Base-by-base conservation (phyloP, 2,113 vertebrate genomes). In the Murina feae region DNA sequence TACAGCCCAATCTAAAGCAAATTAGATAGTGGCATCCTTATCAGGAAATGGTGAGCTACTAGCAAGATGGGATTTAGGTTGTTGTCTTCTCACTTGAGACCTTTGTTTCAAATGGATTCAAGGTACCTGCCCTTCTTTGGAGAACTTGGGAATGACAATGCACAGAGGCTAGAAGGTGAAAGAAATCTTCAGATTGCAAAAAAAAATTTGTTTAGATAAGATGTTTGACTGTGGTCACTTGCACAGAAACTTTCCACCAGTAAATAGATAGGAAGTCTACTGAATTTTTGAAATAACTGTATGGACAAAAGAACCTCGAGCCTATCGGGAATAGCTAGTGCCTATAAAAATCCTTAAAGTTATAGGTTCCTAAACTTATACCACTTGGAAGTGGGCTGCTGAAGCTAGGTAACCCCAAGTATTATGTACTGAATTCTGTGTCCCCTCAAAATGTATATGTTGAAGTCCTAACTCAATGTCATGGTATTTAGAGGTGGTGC, bases 161-260 rank as follows among this genome's bases (percentile, higher is more conserved):
- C 53, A 55, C 37, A 44, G 35, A 82, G 23, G 4, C 58, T 63
- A 32, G 30, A 30, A 8, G 28, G 32, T 72, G 7, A 91, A 89
- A 66, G 66, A 72, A 78, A 30, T 47, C n/a, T 90, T 71, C 2
- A 66, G 23, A 66, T 21, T 94, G 65, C n/a, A n/a, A n/a, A 78
- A 82, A 95, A 95, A 25, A 84, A 4, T 65, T 75, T 75, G 35
- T 83, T n/a, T 37, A 87, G 60, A 49, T 86, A 81, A 87, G 60
- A 49, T 86, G 74, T 76, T 55, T 78, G 47, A 60, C 23, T 72
- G 4, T 72, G 9, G n/a, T 65, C n/a, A 47, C 25, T 51, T 83
- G 42, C 30, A 35, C 23, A 83, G 28, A 60, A 58, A 87, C 18
- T 53, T 79, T 49, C 5, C 8, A 66, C 13, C 6, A 60, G 25